Percentiles rank a stretch among this genome's conserved stretches.
Conservation (phyloP, 2,113 vertebrate species). For the Passerina amoena region DNA sequence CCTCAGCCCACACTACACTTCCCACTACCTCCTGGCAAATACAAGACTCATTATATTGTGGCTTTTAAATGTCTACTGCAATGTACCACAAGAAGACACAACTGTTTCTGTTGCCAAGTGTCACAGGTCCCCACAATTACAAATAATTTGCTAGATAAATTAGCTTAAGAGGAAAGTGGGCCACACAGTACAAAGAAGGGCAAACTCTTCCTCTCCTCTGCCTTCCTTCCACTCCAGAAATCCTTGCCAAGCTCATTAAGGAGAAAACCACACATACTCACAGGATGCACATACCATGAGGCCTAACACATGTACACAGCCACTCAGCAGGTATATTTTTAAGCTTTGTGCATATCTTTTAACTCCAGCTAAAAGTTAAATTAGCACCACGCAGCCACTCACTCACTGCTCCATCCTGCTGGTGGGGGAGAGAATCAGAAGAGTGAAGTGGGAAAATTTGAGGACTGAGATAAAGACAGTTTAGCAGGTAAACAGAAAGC, state of each 20-base stretch:
- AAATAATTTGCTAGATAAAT: not conserved
- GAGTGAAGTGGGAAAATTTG: not conserved
- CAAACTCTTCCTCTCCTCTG: not conserved
- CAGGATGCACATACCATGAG: rapidly evolving
- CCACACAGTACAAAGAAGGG: not conserved
- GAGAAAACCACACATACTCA: not conserved
- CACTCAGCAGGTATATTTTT: not conserved
- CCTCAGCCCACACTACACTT: not conserved
- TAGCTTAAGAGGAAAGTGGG: not conserved
- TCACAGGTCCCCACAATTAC: not conserved
- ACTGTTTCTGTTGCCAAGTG: not conserved
- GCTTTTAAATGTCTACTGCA: not conserved
- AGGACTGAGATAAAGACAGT: not conserved
- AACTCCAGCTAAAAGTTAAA: not conserved
- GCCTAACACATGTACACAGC: not conserved
- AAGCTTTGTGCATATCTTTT: not conserved
- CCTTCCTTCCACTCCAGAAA: not conserved
- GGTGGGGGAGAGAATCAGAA: not conserved
- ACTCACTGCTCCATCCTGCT: not conserved
- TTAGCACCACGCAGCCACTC: not conserved
- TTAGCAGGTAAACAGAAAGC: not conserved
- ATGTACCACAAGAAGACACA: not conserved
- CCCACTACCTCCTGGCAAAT: not conserved
- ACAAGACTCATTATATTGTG: not conserved
- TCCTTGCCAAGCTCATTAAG: not conserved